Percentiles rank a stretch among this genome's conserved stretches.
Conservation (phyloP, 2,797 vertebrate species). For the Huso huso region DNA sequence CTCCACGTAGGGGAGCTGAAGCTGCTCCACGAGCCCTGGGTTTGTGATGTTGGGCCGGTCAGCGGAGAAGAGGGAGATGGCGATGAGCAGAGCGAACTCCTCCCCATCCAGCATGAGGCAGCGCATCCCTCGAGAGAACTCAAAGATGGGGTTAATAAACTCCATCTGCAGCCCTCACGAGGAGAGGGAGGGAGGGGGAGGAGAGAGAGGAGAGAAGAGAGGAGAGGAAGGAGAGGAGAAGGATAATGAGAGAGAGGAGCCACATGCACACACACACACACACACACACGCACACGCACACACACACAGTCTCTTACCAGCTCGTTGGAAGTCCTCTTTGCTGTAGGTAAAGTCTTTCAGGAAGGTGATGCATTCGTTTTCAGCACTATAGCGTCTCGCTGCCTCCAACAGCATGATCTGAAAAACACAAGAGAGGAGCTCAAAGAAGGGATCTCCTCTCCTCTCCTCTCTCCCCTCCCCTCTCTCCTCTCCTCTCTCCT, state of each 20-base stretch:
- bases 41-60: slow-evolving; percentile 90
- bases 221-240: too few relatives aligned
- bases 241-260: too few relatives aligned
- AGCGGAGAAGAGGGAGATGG: slow-evolving; percentile 97
- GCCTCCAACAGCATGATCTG: slow-evolving; percentile 97
- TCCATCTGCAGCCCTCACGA: slow-evolving; percentile 83
- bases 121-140: slow-evolving; percentile 91
- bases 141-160: slow-evolving; percentile 97
- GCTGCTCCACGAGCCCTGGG: slow-evolving; percentile 88
- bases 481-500: too few relatives aligned
- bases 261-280: too few relatives aligned
- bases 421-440: neutral
- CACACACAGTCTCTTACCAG: slow-evolving; percentile 54
- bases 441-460: accelerated
- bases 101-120: slow-evolving; percentile 56
- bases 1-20: slow-evolving; percentile 91
- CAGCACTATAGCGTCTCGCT: slow-evolving; percentile 85
- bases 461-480: too few relatives aligned
- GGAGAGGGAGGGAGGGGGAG: too few relatives aligned
- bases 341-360: slow-evolving; percentile 95
- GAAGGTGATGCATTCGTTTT: slow-evolving; percentile 90
- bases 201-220: too few relatives aligned
- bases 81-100: slow-evolving; percentile 89
- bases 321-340: slow-evolving; percentile 94
- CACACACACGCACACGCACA: too few relatives aligned